Base-by-base conservation (phyloP, 2,113 vertebrate species). In the Gambusia affinis region DNA sequence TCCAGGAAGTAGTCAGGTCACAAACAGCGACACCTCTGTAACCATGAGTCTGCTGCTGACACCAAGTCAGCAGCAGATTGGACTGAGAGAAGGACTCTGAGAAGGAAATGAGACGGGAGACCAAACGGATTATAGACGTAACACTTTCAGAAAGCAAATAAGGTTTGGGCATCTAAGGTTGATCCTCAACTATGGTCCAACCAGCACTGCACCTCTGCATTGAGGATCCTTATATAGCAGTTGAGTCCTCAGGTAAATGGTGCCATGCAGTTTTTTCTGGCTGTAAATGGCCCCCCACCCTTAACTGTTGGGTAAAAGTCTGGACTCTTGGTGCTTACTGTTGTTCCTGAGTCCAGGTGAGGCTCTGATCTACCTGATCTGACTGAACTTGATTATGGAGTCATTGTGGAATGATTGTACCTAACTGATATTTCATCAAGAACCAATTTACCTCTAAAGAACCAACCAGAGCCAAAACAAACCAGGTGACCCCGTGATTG, bases 1-100 rank as follows among this genome's bases (percentile, higher is more conserved):
- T 98, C 97, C 97, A 99, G 15, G 97, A 99, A 83, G 94, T 94
- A 0, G 97, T 98, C 74, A 99, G 96, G 78, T 99, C 96, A 0
- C 88, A 93, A 51, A 99, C 95, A 6, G 91, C 90, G 0, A 98
- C 95, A 14, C 95, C 95, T 5, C 87, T 78, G 33, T 97, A 99
- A 61, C 96, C 96, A 39, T 94, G 91, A 0, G 97, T 98, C 91
- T 97, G 97, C 82, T 95, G 95, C 87, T 98, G 97, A 91, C 97
- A 99, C 98, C 98, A 99, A 3, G 79, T 88, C 39, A 99, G 94
- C 83, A 99, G 91, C 81, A 96, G 95, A 92, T 94, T 95, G 74
- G 97, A 96, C 70, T 91, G 96, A 83, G 96, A 95, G 74, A 96
- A 91, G 24, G 96, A 96, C 74, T 96, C 97, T 98, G 89, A 19